Evolutionary conservation across 1,140 invertebrate species (phyloP).

Genomic region (Apolygus lucorum): DNA sequence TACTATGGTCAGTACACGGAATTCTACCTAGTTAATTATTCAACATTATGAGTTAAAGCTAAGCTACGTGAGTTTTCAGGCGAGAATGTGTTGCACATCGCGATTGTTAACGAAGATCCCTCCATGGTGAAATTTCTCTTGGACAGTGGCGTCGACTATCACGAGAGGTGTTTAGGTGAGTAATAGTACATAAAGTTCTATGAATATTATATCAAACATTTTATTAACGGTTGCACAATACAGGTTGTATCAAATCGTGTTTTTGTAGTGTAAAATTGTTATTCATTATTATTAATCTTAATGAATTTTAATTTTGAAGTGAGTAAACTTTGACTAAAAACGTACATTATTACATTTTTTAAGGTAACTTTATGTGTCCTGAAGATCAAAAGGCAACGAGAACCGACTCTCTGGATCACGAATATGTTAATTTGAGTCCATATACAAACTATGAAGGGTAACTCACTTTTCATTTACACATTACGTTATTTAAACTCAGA

Average conservation of each 20-base stretch:
- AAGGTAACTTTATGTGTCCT: conserved; percentile 90
- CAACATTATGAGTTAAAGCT: too few species aligned
- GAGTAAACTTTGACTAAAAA: background rate
- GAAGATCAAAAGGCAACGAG: conserved; percentile 93
- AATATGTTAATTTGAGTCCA: conserved; percentile 75
- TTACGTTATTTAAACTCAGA: too few species aligned
- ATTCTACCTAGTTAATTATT: too few species aligned
- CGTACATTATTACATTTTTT: background rate
- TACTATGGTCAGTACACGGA: too few species aligned
- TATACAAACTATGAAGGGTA: conserved; percentile 92
- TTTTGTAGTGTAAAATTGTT: background rate
- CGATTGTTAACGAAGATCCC: conserved; percentile 96
- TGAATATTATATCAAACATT: too few species aligned
- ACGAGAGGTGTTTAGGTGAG: conserved; percentile 66
- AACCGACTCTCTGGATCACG: conserved; percentile 78
- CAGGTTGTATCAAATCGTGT: too few species aligned
- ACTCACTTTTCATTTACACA: too few species aligned
- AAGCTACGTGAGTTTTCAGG: too few species aligned
- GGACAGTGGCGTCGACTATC: conserved; percentile 81
- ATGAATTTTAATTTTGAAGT: too few species aligned
- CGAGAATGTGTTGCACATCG: conserved; percentile 88
- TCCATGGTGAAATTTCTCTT: conserved; percentile 93
- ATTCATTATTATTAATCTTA: background rate
- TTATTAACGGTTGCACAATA: too few species aligned
- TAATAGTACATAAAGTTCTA: too few species aligned